Evolutionary conservation across 2,113 vertebrate genomes (phyloP), one percentile per base, ranked within the genome.

Genomic region (Cyanistes caeruleus): DNA sequence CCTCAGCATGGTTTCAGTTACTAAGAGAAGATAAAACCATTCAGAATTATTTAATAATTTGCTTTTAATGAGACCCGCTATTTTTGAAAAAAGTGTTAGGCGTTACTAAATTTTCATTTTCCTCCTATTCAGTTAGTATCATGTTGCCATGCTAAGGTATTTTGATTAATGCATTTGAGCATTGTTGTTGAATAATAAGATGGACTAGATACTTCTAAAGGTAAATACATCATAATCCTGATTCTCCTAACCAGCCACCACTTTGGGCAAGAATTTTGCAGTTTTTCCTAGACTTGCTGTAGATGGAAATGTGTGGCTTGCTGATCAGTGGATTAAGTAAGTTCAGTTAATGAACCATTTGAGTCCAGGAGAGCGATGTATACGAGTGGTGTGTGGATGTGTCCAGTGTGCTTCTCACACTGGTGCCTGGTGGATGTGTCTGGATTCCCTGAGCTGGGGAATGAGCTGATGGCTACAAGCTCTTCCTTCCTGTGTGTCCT

Each of bases 1-100:
- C 84, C 77, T 96, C 84, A 82, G 30, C 35, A 95, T 78, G 27
- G 25, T 46, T 96, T 96, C 59, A 58, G 5, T 96, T 85, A 93
- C 87, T 94, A 90, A 94, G 67, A 83, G 53, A 85, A 94, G 48
- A 84, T 95, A 72, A 76, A 76, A 80, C 18, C 13, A 49, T 81
- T 84, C 51, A 84, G 37, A 88, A 72, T 72, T 95, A 59, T 30
- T 82, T 70, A 64, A 60, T 75, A 63, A 72, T 94, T 94, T 88
- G 37, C 65, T 97, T 93, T 46, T 80, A 87, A 67, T 80, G 58
- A 95, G 73, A 72, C 13, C 31, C 19, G 58, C 2, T 59, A 16
- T 18, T 58, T 63, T 37, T 19, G 4, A 23, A 43, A 5, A 17
- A 70, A 90, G 37, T 79, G 82, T 92, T 92, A 85, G 43, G 21